Percentiles rank a stretch among this genome's conserved stretches.
Evolutionary conservation across 2,888 invertebrate species (phyloP).

Genomic region (Fragum sueziense): DNA sequence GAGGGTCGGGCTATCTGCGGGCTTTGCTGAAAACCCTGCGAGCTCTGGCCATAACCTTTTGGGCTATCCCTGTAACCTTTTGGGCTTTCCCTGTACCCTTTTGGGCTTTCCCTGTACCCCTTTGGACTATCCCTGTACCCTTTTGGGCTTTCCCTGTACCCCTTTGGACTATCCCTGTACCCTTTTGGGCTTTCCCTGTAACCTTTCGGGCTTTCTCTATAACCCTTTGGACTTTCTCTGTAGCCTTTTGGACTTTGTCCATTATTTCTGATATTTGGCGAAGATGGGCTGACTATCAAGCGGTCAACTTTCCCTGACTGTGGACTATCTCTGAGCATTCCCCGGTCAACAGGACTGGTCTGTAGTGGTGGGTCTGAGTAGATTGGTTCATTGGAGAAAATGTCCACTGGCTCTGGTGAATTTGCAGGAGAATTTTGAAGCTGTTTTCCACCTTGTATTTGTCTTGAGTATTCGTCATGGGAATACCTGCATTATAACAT

Average conservation of each 20-base stretch:
- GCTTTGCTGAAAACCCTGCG: constrained; percentile 6
- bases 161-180: constrained; percentile 20
- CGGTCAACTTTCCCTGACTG: constrained; percentile 9
- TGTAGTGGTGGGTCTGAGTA: constrained; percentile 4
- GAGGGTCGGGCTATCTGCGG: constrained; percentile 34
- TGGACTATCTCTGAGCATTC: constrained; percentile 8
- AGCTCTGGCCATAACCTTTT: constrained; percentile 30
- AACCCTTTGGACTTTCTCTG: constrained; percentile 30
- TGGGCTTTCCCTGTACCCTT: constrained; percentile 26
- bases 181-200: constrained; percentile 33
- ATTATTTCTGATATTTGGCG: constrained; percentile 10
- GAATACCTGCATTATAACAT: constrained; percentile 42
- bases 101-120: constrained; percentile 23
- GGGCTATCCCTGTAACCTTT: constrained; percentile 26
- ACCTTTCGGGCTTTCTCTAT: constrained; percentile 31
- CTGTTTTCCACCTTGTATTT: constrained; percentile 42
- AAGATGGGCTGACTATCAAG: constrained; percentile 42
- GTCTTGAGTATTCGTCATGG: constrained; percentile 59
- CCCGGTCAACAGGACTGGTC: not conserved
- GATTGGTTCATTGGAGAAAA: constrained; percentile 31
- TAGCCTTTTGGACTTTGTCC: constrained; percentile 26
- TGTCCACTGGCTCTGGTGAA: constrained; percentile 34
- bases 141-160: constrained; percentile 21
- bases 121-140: constrained; percentile 22
- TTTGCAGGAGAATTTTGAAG: constrained; percentile 52